Percentiles rank a stretch among this genome's conserved stretches.
phyloP scores from a whole-genome alignment of 37 sponge, comb jelly and placozoan genomes.

The Beroe forskalii region DNA sequence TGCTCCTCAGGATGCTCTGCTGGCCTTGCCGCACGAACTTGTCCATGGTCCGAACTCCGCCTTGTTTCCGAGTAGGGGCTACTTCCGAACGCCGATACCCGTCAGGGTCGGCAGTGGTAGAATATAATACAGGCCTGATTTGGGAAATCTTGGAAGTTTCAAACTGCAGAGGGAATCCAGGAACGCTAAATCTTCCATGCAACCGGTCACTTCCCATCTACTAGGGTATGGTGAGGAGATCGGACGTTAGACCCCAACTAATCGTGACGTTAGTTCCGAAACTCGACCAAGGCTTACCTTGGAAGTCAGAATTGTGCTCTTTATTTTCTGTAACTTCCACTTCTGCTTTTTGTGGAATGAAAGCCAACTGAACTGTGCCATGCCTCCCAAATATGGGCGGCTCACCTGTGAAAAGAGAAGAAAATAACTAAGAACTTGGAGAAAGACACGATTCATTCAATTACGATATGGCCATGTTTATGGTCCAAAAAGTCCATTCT shows the following conservation, averaged over 20 bases:
- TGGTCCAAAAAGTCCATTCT: no score
- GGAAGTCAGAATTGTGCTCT: conserved; percentile 34
- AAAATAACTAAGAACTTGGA: no score
- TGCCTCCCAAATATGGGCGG: conserved; percentile 34
- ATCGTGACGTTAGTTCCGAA: no score
- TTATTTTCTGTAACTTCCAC: conserved; percentile 75
- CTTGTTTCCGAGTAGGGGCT: not conserved
- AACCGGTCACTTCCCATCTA: not conserved
- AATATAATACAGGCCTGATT: no score
- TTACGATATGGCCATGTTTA: no score
- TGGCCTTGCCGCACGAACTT: conserved; percentile 76
- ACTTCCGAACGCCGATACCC: not conserved
- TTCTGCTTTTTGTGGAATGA: conserved; percentile 94
- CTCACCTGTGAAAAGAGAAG: conserved; percentile 42
- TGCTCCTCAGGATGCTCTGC: conserved; percentile 70
- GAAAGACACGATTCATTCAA: no score
- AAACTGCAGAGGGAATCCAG: no score
- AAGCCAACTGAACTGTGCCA: conserved; percentile 76
- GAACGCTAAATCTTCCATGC: not conserved
- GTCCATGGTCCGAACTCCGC: conserved; percentile 63
- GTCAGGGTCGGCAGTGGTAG: no score
- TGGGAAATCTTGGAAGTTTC: no score
- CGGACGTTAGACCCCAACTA: no score
- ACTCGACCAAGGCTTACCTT: conserved; percentile 21
- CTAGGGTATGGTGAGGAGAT: no score